These are phyloP conservation scores for Diachasmimorpha longicaudata DNA, from an alignment of 1,140 invertebrate genomes.

Conservation along the genomic window DNA sequence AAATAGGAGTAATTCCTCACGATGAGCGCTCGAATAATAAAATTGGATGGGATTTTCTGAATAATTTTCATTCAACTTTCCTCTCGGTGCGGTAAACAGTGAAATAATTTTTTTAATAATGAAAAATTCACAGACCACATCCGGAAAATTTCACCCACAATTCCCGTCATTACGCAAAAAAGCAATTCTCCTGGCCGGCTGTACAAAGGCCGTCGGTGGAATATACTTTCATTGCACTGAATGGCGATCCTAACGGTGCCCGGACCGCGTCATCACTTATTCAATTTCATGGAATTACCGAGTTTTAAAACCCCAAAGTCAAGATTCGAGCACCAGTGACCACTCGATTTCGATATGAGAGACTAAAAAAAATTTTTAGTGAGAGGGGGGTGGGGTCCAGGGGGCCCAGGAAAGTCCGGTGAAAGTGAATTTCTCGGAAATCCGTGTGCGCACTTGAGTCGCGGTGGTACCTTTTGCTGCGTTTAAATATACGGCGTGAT, in stretches of 20 bases:
- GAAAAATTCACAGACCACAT: not conserved
- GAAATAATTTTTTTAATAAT: not conserved
- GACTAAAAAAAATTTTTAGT: not conserved
- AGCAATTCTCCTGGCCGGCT: not conserved
- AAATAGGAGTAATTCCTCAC: too few relatives aligned
- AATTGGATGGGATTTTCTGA: too few relatives aligned
- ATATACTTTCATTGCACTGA: not conserved
- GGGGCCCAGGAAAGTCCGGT: slow-evolving; percentile 40
- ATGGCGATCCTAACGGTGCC: not conserved
- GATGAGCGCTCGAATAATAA: too few relatives aligned
- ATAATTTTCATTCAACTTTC: too few relatives aligned
- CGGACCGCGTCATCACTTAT: not conserved
- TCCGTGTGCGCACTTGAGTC: slow-evolving; percentile 31
- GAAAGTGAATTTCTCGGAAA: slow-evolving; percentile 61
- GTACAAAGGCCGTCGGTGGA: not conserved
- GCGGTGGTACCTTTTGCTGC: slow-evolving; percentile 19
- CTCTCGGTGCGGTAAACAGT: not conserved
- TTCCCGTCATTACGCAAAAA: not conserved
- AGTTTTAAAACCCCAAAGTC: not conserved
- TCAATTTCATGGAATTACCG: not conserved
- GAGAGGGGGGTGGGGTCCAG: too few relatives aligned
- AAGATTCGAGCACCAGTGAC: not conserved
- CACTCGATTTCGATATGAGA: not conserved
- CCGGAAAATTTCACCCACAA: slow-evolving; percentile 3
- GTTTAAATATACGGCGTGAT: not conserved